Evolutionary conservation across 2,113 vertebrate genomes (phyloP), one percentile per base, ranked within the genome.

Genomic region (Pedionomus torquatus): DNA sequence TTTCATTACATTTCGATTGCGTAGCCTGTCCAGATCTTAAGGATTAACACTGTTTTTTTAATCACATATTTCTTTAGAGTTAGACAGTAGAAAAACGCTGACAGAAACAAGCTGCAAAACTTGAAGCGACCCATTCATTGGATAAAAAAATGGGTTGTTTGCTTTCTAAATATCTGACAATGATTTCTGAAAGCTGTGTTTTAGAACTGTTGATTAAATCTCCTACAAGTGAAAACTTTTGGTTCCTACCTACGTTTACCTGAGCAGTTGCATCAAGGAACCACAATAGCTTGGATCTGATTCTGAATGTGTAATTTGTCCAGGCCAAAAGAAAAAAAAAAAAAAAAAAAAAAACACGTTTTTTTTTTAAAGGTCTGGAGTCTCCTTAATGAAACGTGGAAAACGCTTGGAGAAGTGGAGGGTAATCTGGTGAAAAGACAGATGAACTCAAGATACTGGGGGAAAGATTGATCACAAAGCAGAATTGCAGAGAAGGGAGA

Each of bases 401-500:
- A 96, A 96, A 96, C 61, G 33, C 61, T 83, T 81, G 92, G 60
- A 84, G 69, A 92, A 83, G 51, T 81, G 35, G 83, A 93, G 69
- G 39, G 80, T 75, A 87, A 94, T 89, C 81, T 89, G 55, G 58
- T 79, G 63, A 91, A 97, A 91, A 92, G 86, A 87, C 39, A 65
- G 80, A 91, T 76, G 65, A 92, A 92, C 76, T 93, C 52, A 72
- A 95, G 95, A 95, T 87, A 94, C n/a, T 0, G 6, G 61, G 39
- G 44, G 39, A 90, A 94, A 96, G 94, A 93, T 71, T 84, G 92
- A 95, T 92, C 91, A 80, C 87, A 95, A 75, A 92, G 77, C 41
- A 89, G 83, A 95, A 78, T 17, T 94, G 80, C 82, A 91, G 74
- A 92, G 83, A 91, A 90, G 63, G 75, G 58, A 97, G 87, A 95